These are phyloP conservation scores for Phalacrocorax brasilianus DNA, from an alignment of 2,113 vertebrate species.

Conservation along the genomic window DNA sequence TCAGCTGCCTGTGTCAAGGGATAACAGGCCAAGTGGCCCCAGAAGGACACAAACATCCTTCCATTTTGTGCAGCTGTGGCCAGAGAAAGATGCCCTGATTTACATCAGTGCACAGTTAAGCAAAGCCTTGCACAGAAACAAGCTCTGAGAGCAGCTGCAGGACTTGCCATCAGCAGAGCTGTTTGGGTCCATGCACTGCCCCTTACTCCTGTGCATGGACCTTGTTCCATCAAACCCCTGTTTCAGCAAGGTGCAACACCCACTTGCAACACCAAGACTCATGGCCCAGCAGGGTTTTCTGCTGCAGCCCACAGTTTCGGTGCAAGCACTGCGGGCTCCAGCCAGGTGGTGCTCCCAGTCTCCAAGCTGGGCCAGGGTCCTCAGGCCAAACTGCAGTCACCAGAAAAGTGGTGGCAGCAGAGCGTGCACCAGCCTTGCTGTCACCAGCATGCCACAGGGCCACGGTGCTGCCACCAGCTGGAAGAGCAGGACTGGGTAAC, in stretches of 20 bases:
- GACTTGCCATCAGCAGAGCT: background rate
- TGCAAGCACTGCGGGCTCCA: background rate
- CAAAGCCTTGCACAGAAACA: background rate
- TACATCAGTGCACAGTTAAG: background rate
- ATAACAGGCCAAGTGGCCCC: background rate
- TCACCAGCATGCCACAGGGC: too few relatives aligned
- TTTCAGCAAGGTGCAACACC: background rate
- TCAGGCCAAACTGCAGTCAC: background rate
- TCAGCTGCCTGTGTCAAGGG: background rate
- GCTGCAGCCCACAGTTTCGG: background rate
- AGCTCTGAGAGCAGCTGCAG: background rate
- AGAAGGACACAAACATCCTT: background rate
- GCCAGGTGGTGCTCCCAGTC: background rate
- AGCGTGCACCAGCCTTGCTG: background rate
- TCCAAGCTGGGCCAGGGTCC: background rate
- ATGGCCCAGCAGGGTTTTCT: background rate
- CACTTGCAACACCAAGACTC: background rate
- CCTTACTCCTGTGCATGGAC: background rate
- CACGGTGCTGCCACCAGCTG: background rate
- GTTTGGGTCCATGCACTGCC: background rate
- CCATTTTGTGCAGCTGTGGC: background rate
- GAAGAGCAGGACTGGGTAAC: background rate
- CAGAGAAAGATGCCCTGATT: background rate
- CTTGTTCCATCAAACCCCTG: background rate
- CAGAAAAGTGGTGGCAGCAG: background rate